These are phyloP conservation scores for Pseudochirops cupreus DNA, from an alignment of 2,797 vertebrate genomes.

Conservation along the genomic window DNA sequence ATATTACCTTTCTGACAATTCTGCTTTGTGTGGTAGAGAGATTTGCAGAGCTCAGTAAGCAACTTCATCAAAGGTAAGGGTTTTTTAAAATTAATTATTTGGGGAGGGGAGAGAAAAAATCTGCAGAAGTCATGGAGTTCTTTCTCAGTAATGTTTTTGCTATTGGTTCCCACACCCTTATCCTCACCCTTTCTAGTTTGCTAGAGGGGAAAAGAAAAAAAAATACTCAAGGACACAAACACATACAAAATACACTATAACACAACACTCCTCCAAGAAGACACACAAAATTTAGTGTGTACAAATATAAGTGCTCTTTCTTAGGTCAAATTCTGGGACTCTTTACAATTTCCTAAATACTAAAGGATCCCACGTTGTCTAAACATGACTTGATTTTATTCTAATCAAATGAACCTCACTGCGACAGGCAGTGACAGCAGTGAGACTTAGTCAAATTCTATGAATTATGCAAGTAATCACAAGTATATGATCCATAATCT, in stretches of 20 bases:
- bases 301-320: background rate
- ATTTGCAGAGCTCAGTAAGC: background rate
- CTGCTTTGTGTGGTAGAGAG: background rate
- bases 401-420: background rate
- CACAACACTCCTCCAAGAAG: background rate
- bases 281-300: background rate
- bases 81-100: background rate
- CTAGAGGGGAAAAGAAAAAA: background rate
- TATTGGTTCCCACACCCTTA: too few species aligned
- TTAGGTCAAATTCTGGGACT: background rate
- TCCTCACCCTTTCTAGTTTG: too few species aligned
- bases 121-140: too few species aligned
- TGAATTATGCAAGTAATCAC: too few species aligned
- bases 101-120: background rate
- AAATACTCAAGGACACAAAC: background rate
- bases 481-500: too few species aligned
- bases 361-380: too few species aligned
- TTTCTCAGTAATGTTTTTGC: too few species aligned
- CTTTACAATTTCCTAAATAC: too few species aligned
- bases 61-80: background rate
- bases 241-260: background rate
- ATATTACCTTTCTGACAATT: background rate
- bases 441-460: too few species aligned
- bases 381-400: too few species aligned
- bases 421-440: too few species aligned